Conservation (phyloP, 2,797 vertebrate species). For the Ambastaia sidthimunki region DNA sequence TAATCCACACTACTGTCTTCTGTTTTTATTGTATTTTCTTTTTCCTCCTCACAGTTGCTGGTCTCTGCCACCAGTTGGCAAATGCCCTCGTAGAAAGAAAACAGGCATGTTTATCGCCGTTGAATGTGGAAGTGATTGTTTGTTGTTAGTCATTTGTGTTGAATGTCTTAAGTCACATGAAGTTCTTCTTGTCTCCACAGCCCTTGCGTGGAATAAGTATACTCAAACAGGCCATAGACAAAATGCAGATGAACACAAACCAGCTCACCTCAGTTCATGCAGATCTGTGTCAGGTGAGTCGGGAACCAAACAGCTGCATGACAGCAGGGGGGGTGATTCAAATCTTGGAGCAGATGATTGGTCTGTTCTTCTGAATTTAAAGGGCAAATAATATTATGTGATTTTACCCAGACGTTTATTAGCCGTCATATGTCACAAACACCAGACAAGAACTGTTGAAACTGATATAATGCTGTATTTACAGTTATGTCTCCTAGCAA, state of each 20-base stretch:
- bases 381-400: neutral
- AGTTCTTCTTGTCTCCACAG: constrained; percentile 74
- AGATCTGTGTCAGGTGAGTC: constrained; percentile 97
- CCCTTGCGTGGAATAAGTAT: constrained; percentile 94
- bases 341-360: no score
- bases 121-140: neutral
- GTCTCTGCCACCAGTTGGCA: constrained; percentile 98
- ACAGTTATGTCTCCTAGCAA: constrained; percentile 98
- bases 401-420: neutral
- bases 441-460: no score
- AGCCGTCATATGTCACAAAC: no score
- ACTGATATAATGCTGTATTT: neutral
- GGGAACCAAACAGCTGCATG: neutral
- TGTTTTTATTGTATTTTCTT: constrained; percentile 45
- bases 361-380: no score
- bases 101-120: constrained; percentile 83
- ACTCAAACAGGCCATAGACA: constrained; percentile 99
- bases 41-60: constrained; percentile 85
- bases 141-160: neutral
- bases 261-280: constrained; percentile 99
- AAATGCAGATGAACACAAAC: constrained; percentile 99
- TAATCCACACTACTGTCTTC: neutral
- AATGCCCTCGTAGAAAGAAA: constrained; percentile 98
- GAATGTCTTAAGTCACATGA: neutral
- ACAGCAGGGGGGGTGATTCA: neutral